Base-by-base conservation (phyloP, 2,797 vertebrate genomes). In the Myotis pilosus region DNA sequence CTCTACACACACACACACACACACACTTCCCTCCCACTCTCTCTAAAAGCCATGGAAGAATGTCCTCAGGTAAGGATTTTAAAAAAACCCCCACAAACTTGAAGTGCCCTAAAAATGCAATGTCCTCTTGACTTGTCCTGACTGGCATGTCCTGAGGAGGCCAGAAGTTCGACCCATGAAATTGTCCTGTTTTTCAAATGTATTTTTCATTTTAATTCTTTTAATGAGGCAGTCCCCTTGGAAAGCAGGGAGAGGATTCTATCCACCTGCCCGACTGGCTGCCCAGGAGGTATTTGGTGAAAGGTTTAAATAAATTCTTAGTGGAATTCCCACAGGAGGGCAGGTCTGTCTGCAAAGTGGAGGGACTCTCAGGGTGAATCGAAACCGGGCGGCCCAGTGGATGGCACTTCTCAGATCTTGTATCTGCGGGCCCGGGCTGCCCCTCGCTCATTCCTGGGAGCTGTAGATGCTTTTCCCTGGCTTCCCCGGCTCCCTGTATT, bases 371-470 rank as follows among this genome's bases (percentile, higher is more conserved):
- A 41, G 41, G 16, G 8, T 13, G 8, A 36, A 66, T 4, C 11
- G 47, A 20, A 17, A 23, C 22, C 55, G 2, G 33, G 74, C 30
- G 1, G n/a, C 6, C 68, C 11, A 1, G 38, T 12, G 30, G 9
- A 3, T 4, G 5, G n/a, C 71, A 47, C 55, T 4, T 19, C 15
- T 62, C 44, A 36, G 66, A 38, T 44, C 53, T 13, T 4, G 0
- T 11, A 5, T 41, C 19, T 11, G 20, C 1, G 2, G 6, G 22
- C 64, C 44, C 55, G 4, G 25, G 16, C 0, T 11, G 11, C 57
- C 8, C 8, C 62, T 8, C 23, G 3, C 22, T 53, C 28, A 57
- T 47, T 23, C 3, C 3, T 33, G 6, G 0, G 2, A 47, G 23
- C 28, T 23, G 38, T 2, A 1, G 55, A 7, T 13, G n/a, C 9